Percentiles rank a stretch among this genome's conserved stretches.
Evolutionary conservation across 2,888 invertebrate genomes (phyloP).

Genomic region (Cephalotes varians): DNA sequence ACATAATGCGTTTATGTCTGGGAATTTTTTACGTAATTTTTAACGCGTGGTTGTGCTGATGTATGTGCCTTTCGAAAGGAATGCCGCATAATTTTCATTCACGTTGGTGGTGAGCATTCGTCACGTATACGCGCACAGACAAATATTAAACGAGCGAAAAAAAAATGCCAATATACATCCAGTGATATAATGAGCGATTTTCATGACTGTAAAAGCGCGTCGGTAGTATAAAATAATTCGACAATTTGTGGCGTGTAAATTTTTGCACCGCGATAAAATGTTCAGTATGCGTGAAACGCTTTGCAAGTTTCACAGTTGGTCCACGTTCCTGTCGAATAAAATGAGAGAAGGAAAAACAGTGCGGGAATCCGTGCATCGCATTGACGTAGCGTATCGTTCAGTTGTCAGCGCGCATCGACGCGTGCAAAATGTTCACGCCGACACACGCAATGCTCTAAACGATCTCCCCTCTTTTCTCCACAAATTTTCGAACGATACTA

Average conservation of each 20-base stretch:
- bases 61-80: constrained; percentile 10
- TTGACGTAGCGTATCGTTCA: constrained; percentile 25
- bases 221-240: constrained; percentile 25
- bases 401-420: constrained; percentile 40
- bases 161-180: not conserved
- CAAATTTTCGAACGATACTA: constrained; percentile 14
- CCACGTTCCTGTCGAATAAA: not conserved
- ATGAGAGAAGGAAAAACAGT: not conserved
- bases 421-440: constrained; percentile 31
- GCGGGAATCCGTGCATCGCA: constrained; percentile 14
- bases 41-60: constrained; percentile 8
- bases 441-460: not conserved
- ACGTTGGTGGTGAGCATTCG: not conserved
- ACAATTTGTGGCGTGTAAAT: constrained; percentile 16
- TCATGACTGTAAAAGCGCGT: not conserved
- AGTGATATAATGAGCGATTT: constrained; percentile 19
- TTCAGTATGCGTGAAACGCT: constrained; percentile 26
- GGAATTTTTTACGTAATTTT: constrained; percentile 34
- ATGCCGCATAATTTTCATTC: constrained; percentile 18
- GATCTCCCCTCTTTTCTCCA: not conserved
- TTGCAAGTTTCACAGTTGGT: constrained; percentile 17
- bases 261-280: constrained; percentile 23
- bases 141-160: not conserved
- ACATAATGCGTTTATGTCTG: constrained; percentile 21
- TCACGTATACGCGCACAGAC: not conserved